Evolutionary conservation across 2,113 vertebrate genomes (phyloP), one percentile per base, ranked within the genome.

Genomic region (Mus spicilegus): DNA sequence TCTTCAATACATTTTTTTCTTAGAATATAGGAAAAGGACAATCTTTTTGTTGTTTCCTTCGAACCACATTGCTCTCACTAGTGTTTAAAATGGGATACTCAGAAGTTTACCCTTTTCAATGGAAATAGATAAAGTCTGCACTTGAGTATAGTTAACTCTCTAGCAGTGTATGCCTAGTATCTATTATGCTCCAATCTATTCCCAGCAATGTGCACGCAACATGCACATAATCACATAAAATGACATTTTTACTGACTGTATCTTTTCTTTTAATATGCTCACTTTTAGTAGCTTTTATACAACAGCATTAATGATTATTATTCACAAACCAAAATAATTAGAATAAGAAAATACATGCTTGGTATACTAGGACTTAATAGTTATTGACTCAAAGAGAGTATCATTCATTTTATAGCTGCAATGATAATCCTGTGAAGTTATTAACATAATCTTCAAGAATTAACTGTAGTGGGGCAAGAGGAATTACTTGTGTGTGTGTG

Each of bases 1-100:
- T 46, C 24, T 58, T 26, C 26, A 63, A 26, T 36, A 94, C 16
- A 20, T 39, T 42, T 90, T 87, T 87, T 4, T 92, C 22, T 91
- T 58, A 84, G 90, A 97, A 85, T 76, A 58, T 76, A 93, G 81
- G 36, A 94, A 36, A 70, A 90, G n/a, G 63, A 87, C 13, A 91
- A 91, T 75, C 12, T n/a, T 95, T 28, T 80, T 17, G 20, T 56
- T 86, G 92, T 76, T 95, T 96, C 36, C 49, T 95, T 90, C 46
- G 94, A 92, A 88, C 13, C 42, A 95, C 16, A 80, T 39, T 81
- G 30, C 0, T 54, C 30, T 96, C 46, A 75, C 14, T 22, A 75
- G 19, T 73, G 30, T 95, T 93, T 87, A 95, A 58, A 95, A 75
- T 87, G 36, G 49, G 82, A 85, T 51, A 81, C 61, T 87, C 5